These are phyloP conservation scores for Dissostichus mawsoni DNA, from an alignment of 2,113 vertebrate genomes.

Conservation along the genomic window DNA sequence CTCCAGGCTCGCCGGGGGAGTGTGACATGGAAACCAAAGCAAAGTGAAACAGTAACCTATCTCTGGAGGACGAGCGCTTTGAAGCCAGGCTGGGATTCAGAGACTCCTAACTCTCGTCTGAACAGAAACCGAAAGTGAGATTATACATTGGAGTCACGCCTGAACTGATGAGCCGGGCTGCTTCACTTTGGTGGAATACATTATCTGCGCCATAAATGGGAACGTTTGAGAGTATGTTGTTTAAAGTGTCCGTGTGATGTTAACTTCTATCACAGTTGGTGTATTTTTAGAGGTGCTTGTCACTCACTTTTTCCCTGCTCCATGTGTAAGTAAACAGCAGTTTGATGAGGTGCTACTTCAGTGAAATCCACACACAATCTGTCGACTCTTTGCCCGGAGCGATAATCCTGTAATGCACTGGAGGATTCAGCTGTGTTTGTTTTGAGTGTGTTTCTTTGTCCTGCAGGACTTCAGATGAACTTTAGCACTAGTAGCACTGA, in stretches of 20 bases:
- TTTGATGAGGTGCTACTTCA: conserved; percentile 41
- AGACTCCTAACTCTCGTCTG: conserved; percentile 38
- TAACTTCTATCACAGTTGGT: not conserved
- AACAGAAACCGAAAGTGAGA: conserved; percentile 24
- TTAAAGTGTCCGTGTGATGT: conserved; percentile 13
- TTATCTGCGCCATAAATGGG: conserved; percentile 41
- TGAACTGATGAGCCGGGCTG: conserved; percentile 53
- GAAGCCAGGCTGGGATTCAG: conserved; percentile 59
- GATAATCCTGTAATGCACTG: conserved; percentile 13
- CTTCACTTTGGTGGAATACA: conserved; percentile 43
- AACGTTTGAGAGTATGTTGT: conserved; percentile 33
- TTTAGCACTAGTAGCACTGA: not conserved
- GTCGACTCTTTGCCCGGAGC: conserved; percentile 2
- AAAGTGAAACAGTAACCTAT: conserved; percentile 59
- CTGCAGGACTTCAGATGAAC: too few species aligned
- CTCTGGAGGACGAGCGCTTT: conserved; percentile 61
- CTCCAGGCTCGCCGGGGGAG: conserved; percentile 18
- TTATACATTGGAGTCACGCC: conserved; percentile 53
- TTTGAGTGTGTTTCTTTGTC: not conserved
- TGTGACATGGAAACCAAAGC: conserved; percentile 44
- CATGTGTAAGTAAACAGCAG: conserved; percentile 13
- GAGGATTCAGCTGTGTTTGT: not conserved
- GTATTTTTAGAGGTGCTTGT: conserved; percentile 33
- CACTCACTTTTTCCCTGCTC: conserved; percentile 31
- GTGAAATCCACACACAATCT: conserved; percentile 46